These are phyloP conservation scores for Plectrocnemia conspersa DNA, from an alignment of 1,140 invertebrate genomes.

Conservation along the genomic window DNA sequence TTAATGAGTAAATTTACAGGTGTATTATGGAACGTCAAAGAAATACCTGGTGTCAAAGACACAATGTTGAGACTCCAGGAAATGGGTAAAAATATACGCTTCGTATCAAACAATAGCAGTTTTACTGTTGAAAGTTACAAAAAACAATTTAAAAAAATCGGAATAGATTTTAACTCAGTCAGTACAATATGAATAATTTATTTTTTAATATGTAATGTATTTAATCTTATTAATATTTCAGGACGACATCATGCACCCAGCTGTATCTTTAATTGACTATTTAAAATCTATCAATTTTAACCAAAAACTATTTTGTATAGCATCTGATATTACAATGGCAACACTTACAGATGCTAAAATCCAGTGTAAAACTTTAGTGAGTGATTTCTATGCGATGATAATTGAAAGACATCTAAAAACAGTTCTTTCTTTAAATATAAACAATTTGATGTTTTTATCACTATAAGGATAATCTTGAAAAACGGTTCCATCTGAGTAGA, in stretches of 20 bases:
- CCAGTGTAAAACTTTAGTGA: constrained; percentile 38
- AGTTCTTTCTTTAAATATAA: too few relatives aligned
- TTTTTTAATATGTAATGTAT: constrained; percentile 3
- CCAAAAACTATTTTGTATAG: constrained; percentile 46
- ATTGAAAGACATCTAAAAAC: too few relatives aligned
- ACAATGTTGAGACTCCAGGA: constrained; percentile 33
- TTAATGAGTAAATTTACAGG: constrained; percentile 23
- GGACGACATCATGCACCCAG: constrained; percentile 45
- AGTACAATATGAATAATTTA: constrained; percentile 2
- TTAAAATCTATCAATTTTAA: constrained; percentile 46
- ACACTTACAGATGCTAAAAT: constrained; percentile 38
- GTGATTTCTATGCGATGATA: too few relatives aligned
- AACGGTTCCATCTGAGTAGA: too few relatives aligned
- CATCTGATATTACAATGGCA: constrained; percentile 19
- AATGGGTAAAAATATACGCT: constrained; percentile 37
- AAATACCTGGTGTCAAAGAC: constrained; percentile 35
- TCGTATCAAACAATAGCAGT: constrained; percentile 38
- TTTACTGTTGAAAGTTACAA: constrained; percentile 18
- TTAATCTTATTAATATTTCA: constrained; percentile 26
- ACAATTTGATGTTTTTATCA: too few relatives aligned
- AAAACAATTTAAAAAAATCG: constrained; percentile 22
- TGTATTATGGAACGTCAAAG: constrained; percentile 31
- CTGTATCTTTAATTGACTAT: constrained; percentile 43
- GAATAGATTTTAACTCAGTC: constrained; percentile 21
- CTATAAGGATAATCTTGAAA: too few relatives aligned